Evolutionary conservation across 1,140 invertebrate genomes (phyloP).

Genomic region (Trachymyrmex septentrionalis): DNA sequence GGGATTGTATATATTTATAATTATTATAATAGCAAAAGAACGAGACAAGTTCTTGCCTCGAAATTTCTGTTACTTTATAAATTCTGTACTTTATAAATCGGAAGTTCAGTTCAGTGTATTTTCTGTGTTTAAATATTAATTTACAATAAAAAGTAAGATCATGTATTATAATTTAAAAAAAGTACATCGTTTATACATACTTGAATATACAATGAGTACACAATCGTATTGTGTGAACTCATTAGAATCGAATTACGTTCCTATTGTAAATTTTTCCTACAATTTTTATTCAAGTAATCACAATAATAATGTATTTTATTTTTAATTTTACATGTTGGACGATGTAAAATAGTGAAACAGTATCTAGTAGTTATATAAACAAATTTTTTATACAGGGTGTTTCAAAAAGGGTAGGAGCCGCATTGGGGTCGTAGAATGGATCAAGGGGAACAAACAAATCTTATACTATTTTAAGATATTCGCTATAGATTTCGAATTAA

Average conservation of each 20-base stretch:
- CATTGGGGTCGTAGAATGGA: too few species aligned
- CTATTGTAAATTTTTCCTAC: background rate
- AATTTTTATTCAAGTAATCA: background rate
- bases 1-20: conserved; percentile 72
- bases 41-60: background rate
- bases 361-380: background rate
- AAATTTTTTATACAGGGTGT: background rate
- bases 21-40: conserved; percentile 51
- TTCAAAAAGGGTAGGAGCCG: too few species aligned
- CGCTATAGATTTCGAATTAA: too few species aligned
- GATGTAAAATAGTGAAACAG: background rate
- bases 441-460: too few species aligned
- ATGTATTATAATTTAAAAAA: background rate
- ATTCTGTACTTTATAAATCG: conserved; percentile 67
- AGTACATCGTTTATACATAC: background rate
- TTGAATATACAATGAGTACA: background rate
- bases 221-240: background rate
- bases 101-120: conserved; percentile 4
- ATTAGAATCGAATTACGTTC: background rate
- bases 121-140: conserved; percentile 29
- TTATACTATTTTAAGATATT: too few species aligned
- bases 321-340: background rate
- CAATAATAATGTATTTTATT: background rate
- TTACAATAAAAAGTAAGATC: background rate
- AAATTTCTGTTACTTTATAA: conserved; percentile 69